These are phyloP conservation scores for Cryptocephalus primarius DNA, from an alignment of 2,888 invertebrate species.

Conservation along the genomic window DNA sequence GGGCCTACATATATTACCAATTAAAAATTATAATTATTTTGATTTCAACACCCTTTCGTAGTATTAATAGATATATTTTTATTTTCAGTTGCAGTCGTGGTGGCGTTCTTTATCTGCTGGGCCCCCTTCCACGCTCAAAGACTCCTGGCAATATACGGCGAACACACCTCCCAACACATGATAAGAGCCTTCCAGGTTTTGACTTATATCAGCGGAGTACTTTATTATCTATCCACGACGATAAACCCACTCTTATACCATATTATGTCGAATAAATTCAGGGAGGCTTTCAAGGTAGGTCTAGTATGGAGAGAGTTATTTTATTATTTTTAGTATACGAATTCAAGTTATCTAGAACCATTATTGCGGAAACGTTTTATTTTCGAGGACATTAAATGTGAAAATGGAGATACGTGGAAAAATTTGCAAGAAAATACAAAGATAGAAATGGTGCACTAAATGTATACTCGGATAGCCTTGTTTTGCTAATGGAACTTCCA, in stretches of 20 bases:
- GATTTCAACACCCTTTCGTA: too few relatives aligned
- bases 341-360: neutral
- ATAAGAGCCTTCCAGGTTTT: slow-evolving; percentile 48
- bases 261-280: slow-evolving; percentile 89
- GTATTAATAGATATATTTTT: neutral
- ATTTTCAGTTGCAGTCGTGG: slow-evolving; percentile 64
- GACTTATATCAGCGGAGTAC: slow-evolving; percentile 76
- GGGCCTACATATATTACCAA: too few relatives aligned
- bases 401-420: too few relatives aligned
- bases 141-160: slow-evolving; percentile 65
- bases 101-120: slow-evolving; percentile 84
- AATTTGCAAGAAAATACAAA: too few relatives aligned
- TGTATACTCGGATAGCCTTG: too few relatives aligned
- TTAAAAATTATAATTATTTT: too few relatives aligned
- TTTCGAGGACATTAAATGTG: too few relatives aligned
- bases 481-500: too few relatives aligned
- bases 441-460: too few relatives aligned
- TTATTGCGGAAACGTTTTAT: neutral
- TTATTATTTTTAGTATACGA: slow-evolving; percentile 6
- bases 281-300: slow-evolving; percentile 82
- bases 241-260: slow-evolving; percentile 90
- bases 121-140: slow-evolving; percentile 91
- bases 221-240: slow-evolving; percentile 87
- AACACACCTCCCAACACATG: slow-evolving; percentile 30
- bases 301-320: neutral